Conservation (phyloP, 2,888 invertebrate species). For the Apomyelois bistriatella region DNA sequence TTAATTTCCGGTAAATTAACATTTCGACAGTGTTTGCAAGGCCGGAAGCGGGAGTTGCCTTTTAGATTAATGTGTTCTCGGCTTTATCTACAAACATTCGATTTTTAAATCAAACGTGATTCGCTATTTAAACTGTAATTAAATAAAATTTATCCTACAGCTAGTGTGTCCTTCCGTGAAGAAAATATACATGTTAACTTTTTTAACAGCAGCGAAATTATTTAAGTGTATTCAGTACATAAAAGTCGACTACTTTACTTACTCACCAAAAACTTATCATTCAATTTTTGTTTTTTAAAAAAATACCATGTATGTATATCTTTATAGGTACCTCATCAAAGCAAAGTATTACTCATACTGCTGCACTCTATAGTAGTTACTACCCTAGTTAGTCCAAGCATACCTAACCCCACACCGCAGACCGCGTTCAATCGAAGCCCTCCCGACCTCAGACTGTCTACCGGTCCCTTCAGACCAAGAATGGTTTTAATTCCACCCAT, state of each 20-base stretch:
- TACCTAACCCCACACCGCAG: slow-evolving; percentile 44
- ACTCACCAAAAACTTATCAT: too few relatives aligned
- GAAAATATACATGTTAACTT: too few relatives aligned
- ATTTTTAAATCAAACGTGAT: slow-evolving; percentile 21
- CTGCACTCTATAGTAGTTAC: not conserved
- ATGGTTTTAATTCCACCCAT: slow-evolving; percentile 60
- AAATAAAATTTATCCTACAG: not conserved
- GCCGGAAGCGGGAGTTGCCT: slow-evolving; percentile 59
- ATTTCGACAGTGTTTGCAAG: slow-evolving; percentile 59
- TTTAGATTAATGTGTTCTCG: slow-evolving; percentile 51
- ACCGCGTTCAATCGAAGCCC: slow-evolving; percentile 64
- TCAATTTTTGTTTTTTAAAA: too few relatives aligned
- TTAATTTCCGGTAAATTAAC: slow-evolving; percentile 79
- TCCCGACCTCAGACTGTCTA: slow-evolving; percentile 46
- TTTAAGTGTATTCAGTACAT: too few relatives aligned
- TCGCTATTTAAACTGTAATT: not conserved
- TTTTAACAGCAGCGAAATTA: too few relatives aligned
- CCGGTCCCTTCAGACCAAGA: slow-evolving; percentile 46
- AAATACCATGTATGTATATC: too few relatives aligned
- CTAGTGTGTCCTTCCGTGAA: too few relatives aligned
- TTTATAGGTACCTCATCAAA: too few relatives aligned
- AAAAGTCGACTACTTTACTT: too few relatives aligned
- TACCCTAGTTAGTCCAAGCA: slow-evolving; percentile 46
- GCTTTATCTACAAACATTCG: not conserved
- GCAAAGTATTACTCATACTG: not conserved